Evolutionary conservation across 2,113 vertebrate genomes (phyloP).

Genomic region (Trinectes maculatus): DNA sequence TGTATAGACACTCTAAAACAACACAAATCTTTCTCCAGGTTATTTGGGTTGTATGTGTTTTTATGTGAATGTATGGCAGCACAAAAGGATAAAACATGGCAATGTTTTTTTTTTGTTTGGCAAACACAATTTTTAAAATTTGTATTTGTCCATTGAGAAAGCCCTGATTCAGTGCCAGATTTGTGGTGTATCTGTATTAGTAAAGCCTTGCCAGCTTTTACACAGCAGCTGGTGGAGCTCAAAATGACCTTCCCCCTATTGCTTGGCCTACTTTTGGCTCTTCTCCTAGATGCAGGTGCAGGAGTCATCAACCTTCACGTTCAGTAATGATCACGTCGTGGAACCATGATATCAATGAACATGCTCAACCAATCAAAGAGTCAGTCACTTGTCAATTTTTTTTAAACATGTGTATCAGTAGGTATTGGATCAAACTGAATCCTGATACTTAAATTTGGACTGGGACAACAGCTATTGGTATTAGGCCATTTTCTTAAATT

Average conservation of each 20-base stretch:
- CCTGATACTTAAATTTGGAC: no score
- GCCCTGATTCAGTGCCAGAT: not conserved
- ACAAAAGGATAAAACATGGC: not conserved
- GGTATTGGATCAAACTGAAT: no score
- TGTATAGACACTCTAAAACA: slow-evolving; percentile 1
- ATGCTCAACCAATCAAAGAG: no score
- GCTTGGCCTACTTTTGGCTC: slow-evolving; percentile 49
- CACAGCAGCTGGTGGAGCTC: slow-evolving; percentile 44
- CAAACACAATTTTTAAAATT: not conserved
- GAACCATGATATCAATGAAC: no score
- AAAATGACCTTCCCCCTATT: slow-evolving; percentile 41
- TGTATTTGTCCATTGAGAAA: not conserved
- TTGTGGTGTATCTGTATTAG: not conserved
- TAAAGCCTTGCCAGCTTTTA: slow-evolving; percentile 33
- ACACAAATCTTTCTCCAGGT: not conserved
- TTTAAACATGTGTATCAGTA: no score
- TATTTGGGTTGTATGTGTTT: not conserved
- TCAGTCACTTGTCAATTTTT: no score
- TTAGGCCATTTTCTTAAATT: no score
- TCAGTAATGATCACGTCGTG: no score
- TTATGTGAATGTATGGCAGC: not conserved
- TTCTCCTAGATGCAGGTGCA: no score
- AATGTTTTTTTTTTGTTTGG: not conserved
- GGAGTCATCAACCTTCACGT: no score
- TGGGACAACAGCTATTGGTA: no score